Evolutionary conservation across 2,113 vertebrate genomes (phyloP), one percentile per base, ranked within the genome.

Genomic region (Glaucomys volans): DNA sequence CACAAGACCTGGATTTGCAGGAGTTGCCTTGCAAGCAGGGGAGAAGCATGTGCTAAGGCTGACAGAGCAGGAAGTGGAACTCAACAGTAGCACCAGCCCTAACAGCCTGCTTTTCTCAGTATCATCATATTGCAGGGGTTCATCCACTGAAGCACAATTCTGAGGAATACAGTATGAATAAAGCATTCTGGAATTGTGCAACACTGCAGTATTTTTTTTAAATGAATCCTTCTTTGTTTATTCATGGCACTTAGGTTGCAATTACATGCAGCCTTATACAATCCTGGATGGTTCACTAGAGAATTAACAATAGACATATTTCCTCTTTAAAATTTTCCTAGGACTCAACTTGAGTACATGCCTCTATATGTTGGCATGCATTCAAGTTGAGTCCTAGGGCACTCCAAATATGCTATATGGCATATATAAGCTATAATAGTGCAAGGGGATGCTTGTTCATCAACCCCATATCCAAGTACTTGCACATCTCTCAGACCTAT

Each of bases 271-370:
- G 17, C n/a, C 30, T 86, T 62, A 80, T n/a, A 57, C 74, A 74
- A 59, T 50, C 4, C 67, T 59, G 42, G 44, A 82, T 67, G 80
- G 40, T 75, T 62, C 32, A 18, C 1, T 44, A 52, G 16, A 12
- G n/a, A 14, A 71, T 17, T 93, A 44, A 24, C 22, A 30, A 18
- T 35, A 64, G 35, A 30, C 35, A 18, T 37, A 30, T 44, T 93
- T 90, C 28, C 47, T 91, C n/a, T 87, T 77, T 32, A 72, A 64
- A 87, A 2, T 72, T 85, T 87, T 54, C 30, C n/a, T n/a, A n/a
- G n/a, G n/a, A n/a, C n/a, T n/a, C n/a, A n/a, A n/a, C n/a, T n/a
- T n/a, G n/a, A n/a, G n/a, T n/a, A n/a, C n/a, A n/a, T n/a, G n/a
- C n/a, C n/a, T n/a, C n/a, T 16, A 17, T 54, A 44, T 4, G 81